These are phyloP conservation scores for Xestia sexstrigata DNA, from an alignment of 2,888 invertebrate species.

Conservation along the genomic window DNA sequence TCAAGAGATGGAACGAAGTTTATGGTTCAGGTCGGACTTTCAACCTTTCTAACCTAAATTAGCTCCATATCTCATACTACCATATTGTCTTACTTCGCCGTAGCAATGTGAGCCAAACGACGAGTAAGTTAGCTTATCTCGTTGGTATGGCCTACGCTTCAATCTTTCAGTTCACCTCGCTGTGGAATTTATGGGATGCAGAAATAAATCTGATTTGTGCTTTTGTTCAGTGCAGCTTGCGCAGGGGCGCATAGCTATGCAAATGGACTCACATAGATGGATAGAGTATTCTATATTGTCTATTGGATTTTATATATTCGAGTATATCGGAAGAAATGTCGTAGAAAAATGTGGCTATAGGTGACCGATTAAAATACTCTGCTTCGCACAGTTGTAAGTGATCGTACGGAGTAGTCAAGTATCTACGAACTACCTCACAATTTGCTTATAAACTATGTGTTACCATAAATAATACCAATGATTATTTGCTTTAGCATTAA, in stretches of 20 bases:
- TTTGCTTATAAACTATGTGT: too few relatives aligned
- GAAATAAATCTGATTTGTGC: background rate
- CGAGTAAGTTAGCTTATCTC: slow-evolving; percentile 1
- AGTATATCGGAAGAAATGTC: background rate
- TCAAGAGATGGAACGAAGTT: too few relatives aligned
- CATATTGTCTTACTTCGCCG: too few relatives aligned
- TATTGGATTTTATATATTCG: background rate
- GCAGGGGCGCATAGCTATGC: background rate
- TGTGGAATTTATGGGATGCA: background rate
- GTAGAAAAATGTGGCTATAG: background rate
- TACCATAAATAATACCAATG: too few relatives aligned
- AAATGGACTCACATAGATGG: background rate
- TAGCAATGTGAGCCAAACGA: background rate
- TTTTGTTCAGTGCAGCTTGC: background rate
- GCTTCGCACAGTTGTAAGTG: background rate
- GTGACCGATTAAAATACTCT: background rate
- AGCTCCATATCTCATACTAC: background rate
- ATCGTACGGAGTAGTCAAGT: too few relatives aligned
- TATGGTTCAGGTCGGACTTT: too few relatives aligned
- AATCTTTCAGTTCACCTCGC: background rate
- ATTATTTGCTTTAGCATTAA: too few relatives aligned
- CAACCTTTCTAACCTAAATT: background rate
- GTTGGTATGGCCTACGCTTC: background rate
- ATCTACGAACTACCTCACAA: too few relatives aligned
- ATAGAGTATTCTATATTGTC: background rate